Evolutionary conservation across 2,888 invertebrate species (phyloP).

Genomic region (Nymphalis polychloros): DNA sequence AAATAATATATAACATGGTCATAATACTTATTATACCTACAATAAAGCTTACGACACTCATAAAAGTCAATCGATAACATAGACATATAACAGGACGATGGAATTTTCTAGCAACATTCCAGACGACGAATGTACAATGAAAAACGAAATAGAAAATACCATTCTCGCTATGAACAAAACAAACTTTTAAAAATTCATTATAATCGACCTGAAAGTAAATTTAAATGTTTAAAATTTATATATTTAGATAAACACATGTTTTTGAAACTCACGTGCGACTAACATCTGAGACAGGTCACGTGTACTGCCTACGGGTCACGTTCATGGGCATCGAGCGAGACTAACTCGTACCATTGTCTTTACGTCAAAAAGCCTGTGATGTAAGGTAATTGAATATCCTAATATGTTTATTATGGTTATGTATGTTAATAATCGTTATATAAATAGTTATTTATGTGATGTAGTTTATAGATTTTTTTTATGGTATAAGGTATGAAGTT

Average conservation of each 20-base stretch:
- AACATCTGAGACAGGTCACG: constrained; percentile 19
- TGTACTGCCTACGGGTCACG: constrained; percentile 26
- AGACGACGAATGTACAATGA: neutral
- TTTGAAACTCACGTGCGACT: constrained; percentile 15
- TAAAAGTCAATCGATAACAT: too few species aligned
- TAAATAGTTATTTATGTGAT: neutral
- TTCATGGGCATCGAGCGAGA: constrained; percentile 18
- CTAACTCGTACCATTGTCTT: constrained; percentile 27
- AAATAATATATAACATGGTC: too few species aligned
- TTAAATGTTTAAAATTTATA: constrained; percentile 14
- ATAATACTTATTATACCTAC: too few species aligned
- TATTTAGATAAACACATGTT: constrained; percentile 21
- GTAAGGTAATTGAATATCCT: constrained; percentile 14
- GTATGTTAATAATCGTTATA: too few species aligned
- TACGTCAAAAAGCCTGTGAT: constrained; percentile 22
- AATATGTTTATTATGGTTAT: neutral
- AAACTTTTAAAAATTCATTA: neutral
- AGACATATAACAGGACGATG: too few species aligned
- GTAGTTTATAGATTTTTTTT: too few species aligned
- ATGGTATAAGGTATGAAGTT: too few species aligned
- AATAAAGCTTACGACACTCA: too few species aligned
- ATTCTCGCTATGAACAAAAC: neutral
- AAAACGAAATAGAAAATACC: too few species aligned
- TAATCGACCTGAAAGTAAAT: constrained; percentile 10
- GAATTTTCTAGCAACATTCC: neutral